These are phyloP conservation scores for Sciurus carolinensis DNA, from an alignment of 2,797 vertebrate genomes.

Conservation along the genomic window DNA sequence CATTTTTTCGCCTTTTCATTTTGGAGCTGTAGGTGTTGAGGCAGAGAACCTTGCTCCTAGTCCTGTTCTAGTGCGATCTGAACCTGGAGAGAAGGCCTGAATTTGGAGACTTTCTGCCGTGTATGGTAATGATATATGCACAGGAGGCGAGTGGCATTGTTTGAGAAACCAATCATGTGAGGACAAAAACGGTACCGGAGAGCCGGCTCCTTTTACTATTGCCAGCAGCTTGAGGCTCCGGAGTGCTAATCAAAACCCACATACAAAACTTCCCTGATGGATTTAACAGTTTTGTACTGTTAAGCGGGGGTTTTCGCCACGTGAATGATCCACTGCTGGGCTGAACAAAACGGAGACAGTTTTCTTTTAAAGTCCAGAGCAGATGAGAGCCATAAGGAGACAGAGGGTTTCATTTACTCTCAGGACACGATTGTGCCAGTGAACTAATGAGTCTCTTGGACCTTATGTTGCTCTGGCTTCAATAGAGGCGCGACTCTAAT, in stretches of 20 bases:
- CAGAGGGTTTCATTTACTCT: conserved; percentile 89
- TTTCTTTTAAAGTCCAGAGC: conserved; percentile 88
- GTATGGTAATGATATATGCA: conserved; percentile 26
- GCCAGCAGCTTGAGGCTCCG: conserved; percentile 83
- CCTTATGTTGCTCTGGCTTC: conserved; percentile 91
- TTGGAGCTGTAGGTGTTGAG: conserved; percentile 61
- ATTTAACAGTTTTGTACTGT: conserved; percentile 84
- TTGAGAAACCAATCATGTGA: conserved; percentile 77
- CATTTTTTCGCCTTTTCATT: conserved; percentile 69
- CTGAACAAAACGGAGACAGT: conserved; percentile 87
- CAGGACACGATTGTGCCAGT: conserved; percentile 89
- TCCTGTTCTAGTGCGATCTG: background rate
- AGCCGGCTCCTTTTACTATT: conserved; percentile 72
- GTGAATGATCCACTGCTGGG: conserved; percentile 86
- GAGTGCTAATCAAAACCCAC: conserved; percentile 87
- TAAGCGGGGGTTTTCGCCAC: conserved; percentile 81
- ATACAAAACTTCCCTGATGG: conserved; percentile 80
- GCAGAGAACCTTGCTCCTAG: background rate
- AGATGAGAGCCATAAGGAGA: conserved; percentile 90
- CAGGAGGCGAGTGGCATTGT: conserved; percentile 61
- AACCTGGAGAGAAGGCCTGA: conserved; percentile 24
- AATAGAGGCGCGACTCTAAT: conserved; percentile 74
- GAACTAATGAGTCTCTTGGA: conserved; percentile 91
- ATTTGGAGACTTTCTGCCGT: conserved; percentile 48
- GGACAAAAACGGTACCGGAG: conserved; percentile 41